Base-by-base conservation (phyloP, 1,140 invertebrate species). In the Rhyacophila brunnea region DNA sequence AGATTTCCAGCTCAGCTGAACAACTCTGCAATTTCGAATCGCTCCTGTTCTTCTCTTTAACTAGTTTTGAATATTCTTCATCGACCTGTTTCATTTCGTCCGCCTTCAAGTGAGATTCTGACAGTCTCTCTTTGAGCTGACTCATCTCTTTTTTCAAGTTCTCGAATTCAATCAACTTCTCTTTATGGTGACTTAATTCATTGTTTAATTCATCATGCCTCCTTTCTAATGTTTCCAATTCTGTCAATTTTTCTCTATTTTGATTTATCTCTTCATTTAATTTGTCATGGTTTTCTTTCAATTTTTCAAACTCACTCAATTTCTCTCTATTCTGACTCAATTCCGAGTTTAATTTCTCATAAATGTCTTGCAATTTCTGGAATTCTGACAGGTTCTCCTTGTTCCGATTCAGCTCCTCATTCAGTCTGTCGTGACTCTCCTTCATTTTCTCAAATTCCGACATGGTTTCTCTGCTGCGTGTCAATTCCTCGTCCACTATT, bases 1-100 rank as follows among this genome's bases (percentile, higher is more conserved):
- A 49, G 6, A 38, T 38, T 6, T 62, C 57, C 13, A 38, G 48
- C 57, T 58, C 55, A 28, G 14, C 17, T 15, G 38, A n/a, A 47
- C 23, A 11, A 14, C 7, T 19, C 19, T 53, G 15, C 1, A 15
- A 17, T 35, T 53, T 19, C 13, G 10, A 4, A 32, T 53, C 36
- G 36, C 17, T 47, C 10, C n/a, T 35, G 10, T 5, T 13, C 35
- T 60, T 60, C 36, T 60, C 49, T 15, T 60, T 46, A 1, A 14
- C 20, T 23, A 47, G 1, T 46, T 46, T 40, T 11, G 15, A 7
- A 38, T 28, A 35, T 14, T 58, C 43, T 15, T 40, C 38, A 40
- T 40, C 15, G 3, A 40, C 11, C 38, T 40, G 38, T 40, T 40
- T 40, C 11, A 40, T 5, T 40, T 28, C 9, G 23, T 28, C 23